These are phyloP conservation scores for Mustela lutreola DNA, from an alignment of 2,113 vertebrate species.

Conservation along the genomic window DNA sequence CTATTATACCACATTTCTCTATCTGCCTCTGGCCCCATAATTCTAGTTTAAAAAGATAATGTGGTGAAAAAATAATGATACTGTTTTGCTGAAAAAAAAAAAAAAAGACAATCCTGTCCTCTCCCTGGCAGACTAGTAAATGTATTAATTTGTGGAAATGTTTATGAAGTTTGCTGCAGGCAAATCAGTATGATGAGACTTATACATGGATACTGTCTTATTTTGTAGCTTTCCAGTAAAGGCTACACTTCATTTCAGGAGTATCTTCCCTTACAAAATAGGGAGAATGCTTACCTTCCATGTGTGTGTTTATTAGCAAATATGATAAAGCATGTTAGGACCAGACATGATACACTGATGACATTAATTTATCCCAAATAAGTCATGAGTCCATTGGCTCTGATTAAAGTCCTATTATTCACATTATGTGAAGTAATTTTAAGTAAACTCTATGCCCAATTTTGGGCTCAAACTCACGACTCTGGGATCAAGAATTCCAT, in stretches of 20 bases:
- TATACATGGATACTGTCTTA: background rate
- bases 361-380: slow-evolving; percentile 7
- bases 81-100: no score
- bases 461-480: background rate
- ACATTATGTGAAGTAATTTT: background rate
- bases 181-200: slow-evolving; percentile 35
- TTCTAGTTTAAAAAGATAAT: slow-evolving; percentile 29
- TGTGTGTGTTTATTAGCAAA: slow-evolving; percentile 12
- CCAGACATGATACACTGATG: background rate
- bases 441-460: background rate
- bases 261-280: background rate
- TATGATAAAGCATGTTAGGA: background rate
- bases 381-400: background rate
- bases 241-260: background rate
- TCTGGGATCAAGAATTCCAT: background rate
- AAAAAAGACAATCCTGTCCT: background rate
- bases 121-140: background rate
- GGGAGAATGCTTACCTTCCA: background rate
- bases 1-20: background rate
- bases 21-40: background rate
- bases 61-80: no score
- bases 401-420: slow-evolving; percentile 1
- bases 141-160: slow-evolving; percentile 37
- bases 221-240: background rate
- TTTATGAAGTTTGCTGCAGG: background rate